Conservation (phyloP, 92 coral and sea anemone genomes). For the Diadumene lineata region DNA sequence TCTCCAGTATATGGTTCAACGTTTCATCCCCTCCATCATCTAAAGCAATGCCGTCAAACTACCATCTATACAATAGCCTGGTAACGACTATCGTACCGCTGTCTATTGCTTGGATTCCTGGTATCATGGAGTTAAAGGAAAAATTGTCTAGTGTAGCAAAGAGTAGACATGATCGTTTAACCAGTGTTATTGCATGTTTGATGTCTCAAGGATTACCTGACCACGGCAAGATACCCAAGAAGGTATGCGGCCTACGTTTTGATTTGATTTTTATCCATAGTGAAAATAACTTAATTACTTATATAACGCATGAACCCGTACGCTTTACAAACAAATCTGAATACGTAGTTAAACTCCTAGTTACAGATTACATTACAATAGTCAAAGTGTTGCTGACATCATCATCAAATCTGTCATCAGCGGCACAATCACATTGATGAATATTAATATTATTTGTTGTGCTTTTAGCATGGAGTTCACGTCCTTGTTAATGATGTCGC, state of each 20-base stretch:
- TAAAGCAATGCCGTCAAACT: conserved; percentile 85
- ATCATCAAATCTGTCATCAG: too few species aligned
- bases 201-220: conserved; percentile 97
- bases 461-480: conserved; percentile 80
- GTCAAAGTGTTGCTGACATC: too few species aligned
- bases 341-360: too few species aligned
- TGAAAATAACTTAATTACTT: too few species aligned
- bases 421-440: too few species aligned
- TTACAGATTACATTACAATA: too few species aligned
- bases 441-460: neutral
- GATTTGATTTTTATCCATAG: too few species aligned
- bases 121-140: conserved; percentile 58
- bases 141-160: conserved; percentile 38
- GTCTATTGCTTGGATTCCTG: conserved; percentile 92
- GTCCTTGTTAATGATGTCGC: conserved; percentile 62
- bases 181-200: conserved; percentile 80
- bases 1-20: conserved; percentile 92
- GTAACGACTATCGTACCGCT: conserved; percentile 92
- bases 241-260: conserved; percentile 73
- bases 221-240: conserved; percentile 75
- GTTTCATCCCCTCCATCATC: conserved; percentile 91
- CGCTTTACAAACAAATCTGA: too few species aligned
- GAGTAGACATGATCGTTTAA: conserved; percentile 60
- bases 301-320: too few species aligned
- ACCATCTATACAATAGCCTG: conserved; percentile 93